Evolutionary conservation across 2,113 vertebrate genomes (phyloP).

Genomic region (Albula glossodonta): DNA sequence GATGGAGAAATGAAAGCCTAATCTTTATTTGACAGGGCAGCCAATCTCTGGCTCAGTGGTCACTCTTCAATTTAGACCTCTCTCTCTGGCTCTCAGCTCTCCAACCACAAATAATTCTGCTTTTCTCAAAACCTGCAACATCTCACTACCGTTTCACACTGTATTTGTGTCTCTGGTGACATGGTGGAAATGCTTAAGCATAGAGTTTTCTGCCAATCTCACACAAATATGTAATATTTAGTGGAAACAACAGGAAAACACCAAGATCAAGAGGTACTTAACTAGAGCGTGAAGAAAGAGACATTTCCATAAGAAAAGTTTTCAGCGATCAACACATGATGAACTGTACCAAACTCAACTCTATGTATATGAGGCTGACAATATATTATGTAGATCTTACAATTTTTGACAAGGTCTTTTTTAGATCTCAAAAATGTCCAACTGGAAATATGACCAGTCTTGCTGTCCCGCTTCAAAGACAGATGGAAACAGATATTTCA

Average conservation of each 20-base stretch:
- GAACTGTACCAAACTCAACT: background rate
- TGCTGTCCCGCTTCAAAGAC: conserved; percentile 49
- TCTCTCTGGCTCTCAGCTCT: conserved; percentile 14
- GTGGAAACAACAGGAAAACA: background rate
- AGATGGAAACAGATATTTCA: conserved; percentile 59
- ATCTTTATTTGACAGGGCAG: conserved; percentile 58
- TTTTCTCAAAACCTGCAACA: conserved; percentile 21
- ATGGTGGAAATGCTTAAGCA: background rate
- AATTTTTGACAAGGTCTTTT: conserved; percentile 38
- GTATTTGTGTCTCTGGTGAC: conserved; percentile 23
- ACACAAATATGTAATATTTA: background rate
- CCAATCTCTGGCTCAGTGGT: conserved; percentile 52
- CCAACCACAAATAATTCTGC: background rate
- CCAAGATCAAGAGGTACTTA: background rate
- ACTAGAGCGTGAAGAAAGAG: background rate
- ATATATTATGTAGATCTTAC: conserved; percentile 25
- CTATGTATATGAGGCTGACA: conserved; percentile 24
- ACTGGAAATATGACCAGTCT: conserved; percentile 58
- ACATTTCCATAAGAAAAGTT: background rate
- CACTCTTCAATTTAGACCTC: conserved; percentile 36
- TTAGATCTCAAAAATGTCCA: conserved; percentile 33
- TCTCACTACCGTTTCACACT: conserved; percentile 41
- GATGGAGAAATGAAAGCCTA: conserved; percentile 54
- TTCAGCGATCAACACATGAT: too few species aligned
- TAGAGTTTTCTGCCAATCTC: background rate